Conservation (phyloP, 2,113 vertebrate species). For the Aldabrachelys gigantea region DNA sequence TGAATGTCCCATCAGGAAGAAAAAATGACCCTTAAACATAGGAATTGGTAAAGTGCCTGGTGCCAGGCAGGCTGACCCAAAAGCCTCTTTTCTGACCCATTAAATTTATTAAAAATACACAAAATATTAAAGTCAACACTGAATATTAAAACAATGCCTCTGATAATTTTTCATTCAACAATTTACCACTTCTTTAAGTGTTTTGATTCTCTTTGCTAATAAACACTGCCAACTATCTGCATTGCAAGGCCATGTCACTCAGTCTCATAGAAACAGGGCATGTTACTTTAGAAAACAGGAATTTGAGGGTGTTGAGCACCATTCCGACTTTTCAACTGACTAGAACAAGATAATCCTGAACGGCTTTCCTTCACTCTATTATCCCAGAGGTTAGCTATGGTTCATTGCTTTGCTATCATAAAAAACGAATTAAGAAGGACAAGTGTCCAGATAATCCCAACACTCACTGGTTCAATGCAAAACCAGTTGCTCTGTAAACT, state of each 20-base stretch:
- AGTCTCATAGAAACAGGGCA: not conserved
- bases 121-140: not conserved
- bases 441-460: not conserved
- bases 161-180: not conserved
- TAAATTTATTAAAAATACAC: not conserved
- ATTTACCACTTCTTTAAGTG: not conserved
- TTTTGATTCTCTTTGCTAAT: not conserved
- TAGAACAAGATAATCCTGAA: not conserved
- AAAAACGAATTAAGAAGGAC: not conserved
- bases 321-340: not conserved
- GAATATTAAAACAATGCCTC: not conserved
- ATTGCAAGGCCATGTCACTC: not conserved
- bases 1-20: not conserved
- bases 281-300: not conserved
- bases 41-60: not conserved
- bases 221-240: not conserved
- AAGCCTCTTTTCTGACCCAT: not conserved
- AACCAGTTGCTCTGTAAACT: not conserved
- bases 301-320: not conserved
- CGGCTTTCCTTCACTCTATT: not conserved
- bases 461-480: not conserved
- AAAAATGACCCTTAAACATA: not conserved
- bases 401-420: not conserved
- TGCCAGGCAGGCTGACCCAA: accelerated
- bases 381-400: not conserved